Percentiles rank a stretch among this genome's conserved stretches.
These are phyloP conservation scores for Aphelocoma californica DNA, from an alignment of 2,797 vertebrate genomes.

Conservation along the genomic window DNA sequence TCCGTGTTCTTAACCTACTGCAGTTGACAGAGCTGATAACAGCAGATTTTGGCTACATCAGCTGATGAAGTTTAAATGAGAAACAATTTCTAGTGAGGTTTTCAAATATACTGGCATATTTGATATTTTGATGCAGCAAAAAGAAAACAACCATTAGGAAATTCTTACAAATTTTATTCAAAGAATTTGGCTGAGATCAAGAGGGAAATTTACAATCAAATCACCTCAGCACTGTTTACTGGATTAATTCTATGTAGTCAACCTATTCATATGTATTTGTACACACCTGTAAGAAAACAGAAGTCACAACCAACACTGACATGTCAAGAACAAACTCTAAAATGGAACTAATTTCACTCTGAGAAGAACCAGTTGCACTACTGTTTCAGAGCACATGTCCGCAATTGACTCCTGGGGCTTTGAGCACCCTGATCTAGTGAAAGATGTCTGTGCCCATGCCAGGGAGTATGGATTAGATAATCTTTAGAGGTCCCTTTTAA, in stretches of 20 bases:
- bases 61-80: background rate
- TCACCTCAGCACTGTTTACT: background rate
- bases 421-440: background rate
- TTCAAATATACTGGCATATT: background rate
- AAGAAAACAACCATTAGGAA: background rate
- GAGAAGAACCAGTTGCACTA: background rate
- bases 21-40: background rate
- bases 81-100: background rate
- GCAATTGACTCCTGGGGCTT: background rate
- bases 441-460: rapidly evolving
- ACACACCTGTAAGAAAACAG: background rate
- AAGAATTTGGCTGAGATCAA: background rate
- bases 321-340: background rate
- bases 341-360: background rate
- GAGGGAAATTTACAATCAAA: background rate
- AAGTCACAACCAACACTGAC: background rate
- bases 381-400: background rate
- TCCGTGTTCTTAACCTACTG: rapidly evolving
- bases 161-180: background rate
- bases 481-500: background rate
- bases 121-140: background rate
- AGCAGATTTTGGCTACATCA: background rate
- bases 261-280: background rate
- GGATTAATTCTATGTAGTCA: background rate
- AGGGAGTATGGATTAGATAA: background rate